A percentile compares a stretch with the other conserved stretches of the same genome.
These are phyloP conservation scores for Pimpla rufipes DNA, from an alignment of 2,888 invertebrate species.

Conservation along the genomic window DNA sequence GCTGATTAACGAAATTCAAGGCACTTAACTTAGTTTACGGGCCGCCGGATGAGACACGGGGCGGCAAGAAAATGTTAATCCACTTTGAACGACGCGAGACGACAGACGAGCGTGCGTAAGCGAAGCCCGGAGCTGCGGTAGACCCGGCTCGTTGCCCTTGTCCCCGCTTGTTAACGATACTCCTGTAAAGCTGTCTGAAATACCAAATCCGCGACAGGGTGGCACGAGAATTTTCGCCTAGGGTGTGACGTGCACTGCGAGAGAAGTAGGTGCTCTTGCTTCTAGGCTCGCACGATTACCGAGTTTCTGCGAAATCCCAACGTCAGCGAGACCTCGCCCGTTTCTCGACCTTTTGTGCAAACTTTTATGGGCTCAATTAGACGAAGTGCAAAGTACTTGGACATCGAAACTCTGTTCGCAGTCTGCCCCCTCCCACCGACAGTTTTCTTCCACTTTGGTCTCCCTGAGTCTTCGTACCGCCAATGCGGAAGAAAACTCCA, in stretches of 20 bases:
- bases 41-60: not conserved
- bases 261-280: not conserved
- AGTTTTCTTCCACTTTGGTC: not conserved
- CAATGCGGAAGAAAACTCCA: not conserved
- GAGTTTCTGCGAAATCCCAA: slow-evolving; percentile 3
- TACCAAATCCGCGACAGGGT: slow-evolving; percentile 56
- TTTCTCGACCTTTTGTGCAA: slow-evolving; percentile 12
- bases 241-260: slow-evolving; percentile 41
- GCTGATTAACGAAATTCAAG: not conserved
- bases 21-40: not conserved
- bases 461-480: not conserved
- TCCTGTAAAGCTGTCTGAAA: slow-evolving; percentile 64
- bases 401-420: not conserved
- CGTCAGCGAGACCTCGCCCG: not conserved
- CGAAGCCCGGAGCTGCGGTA: not conserved
- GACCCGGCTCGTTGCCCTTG: slow-evolving; percentile 36
- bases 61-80: slow-evolving; percentile 60
- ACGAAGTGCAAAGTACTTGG: slow-evolving; percentile 20
- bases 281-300: slow-evolving; percentile 13
- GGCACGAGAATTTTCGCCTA: slow-evolving; percentile 25
- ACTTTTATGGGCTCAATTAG: slow-evolving; percentile 37
- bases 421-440: not conserved
- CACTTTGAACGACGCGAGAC: slow-evolving; percentile 45
- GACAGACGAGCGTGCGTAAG: slow-evolving; percentile 6
- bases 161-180: slow-evolving; percentile 52